Evolutionary conservation across 2,797 vertebrate species (phyloP).

Genomic region (Falco cherrug): DNA sequence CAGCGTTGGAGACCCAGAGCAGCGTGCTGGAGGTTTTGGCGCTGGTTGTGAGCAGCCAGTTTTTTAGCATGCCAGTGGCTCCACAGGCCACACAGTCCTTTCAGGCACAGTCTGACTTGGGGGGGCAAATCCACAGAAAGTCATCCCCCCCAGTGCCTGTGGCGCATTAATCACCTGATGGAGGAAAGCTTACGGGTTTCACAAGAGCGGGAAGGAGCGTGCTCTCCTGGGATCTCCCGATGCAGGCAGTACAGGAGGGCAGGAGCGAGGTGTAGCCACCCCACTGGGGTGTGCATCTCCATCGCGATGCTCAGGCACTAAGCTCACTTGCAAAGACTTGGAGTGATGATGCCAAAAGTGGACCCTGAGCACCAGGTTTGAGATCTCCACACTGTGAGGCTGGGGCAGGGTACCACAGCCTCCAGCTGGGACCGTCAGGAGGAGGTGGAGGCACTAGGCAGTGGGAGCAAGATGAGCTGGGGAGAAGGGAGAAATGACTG

Average conservation of each 20-base stretch:
- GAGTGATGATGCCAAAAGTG: rapidly evolving
- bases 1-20: neutral
- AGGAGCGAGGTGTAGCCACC: neutral
- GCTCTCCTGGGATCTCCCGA: neutral
- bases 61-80: neutral
- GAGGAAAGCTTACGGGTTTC: neutral
- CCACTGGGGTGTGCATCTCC: neutral
- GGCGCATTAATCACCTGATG: rapidly evolving
- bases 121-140: neutral
- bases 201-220: neutral
- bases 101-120: neutral
- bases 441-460: rapidly evolving
- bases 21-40: neutral
- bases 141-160: neutral
- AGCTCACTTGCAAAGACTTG: rapidly evolving
- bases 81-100: neutral
- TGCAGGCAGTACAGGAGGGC: neutral
- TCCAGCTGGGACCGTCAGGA: neutral
- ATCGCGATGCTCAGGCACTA: rapidly evolving
- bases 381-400: rapidly evolving
- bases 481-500: neutral
- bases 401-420: neutral
- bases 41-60: neutral
- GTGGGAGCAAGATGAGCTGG: neutral
- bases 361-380: neutral